Evolutionary conservation across 1,140 invertebrate genomes (phyloP).

Genomic region (Drosophila lini): DNA sequence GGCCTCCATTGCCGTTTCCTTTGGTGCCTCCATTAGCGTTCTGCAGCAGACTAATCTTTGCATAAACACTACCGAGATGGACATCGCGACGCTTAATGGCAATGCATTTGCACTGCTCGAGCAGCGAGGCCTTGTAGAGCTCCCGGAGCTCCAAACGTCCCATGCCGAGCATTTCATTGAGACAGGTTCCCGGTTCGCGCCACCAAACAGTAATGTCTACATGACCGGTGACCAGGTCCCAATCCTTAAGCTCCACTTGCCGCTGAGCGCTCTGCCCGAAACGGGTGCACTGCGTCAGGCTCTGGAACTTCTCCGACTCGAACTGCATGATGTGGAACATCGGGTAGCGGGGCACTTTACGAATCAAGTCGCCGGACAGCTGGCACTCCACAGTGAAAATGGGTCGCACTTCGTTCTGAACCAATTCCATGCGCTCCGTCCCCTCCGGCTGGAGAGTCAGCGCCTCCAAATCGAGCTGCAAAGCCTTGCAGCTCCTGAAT

Average conservation of each 20-base stretch:
- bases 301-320: slow-evolving; percentile 81
- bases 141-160: slow-evolving; percentile 66
- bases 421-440: slow-evolving; percentile 75
- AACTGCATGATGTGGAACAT: slow-evolving; percentile 83
- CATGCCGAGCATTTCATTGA: slow-evolving; percentile 80
- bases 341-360: slow-evolving; percentile 54
- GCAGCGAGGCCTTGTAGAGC: slow-evolving; percentile 67
- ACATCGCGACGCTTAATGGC: slow-evolving; percentile 66
- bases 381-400: slow-evolving; percentile 82
- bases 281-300: slow-evolving; percentile 78
- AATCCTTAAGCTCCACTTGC: slow-evolving; percentile 47
- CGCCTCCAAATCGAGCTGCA: slow-evolving; percentile 76
- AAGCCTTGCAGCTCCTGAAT: slow-evolving; percentile 61
- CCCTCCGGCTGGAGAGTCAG: slow-evolving; percentile 75
- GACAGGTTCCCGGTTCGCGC: slow-evolving; percentile 80
- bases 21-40: slow-evolving; percentile 6
- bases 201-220: slow-evolving; percentile 79
- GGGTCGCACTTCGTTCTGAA: slow-evolving; percentile 75
- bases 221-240: slow-evolving; percentile 30
- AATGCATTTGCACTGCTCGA: slow-evolving; percentile 80
- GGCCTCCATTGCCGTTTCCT: slow-evolving; percentile 31
- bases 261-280: slow-evolving; percentile 75
- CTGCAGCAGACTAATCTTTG: slow-evolving; percentile 71
- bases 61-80: slow-evolving; percentile 72
- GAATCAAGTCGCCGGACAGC: slow-evolving; percentile 69